Evolutionary conservation across 2,888 invertebrate species (phyloP), one percentile per base, ranked within the genome.

Genomic region (Caenorhabditis sp.): DNA sequence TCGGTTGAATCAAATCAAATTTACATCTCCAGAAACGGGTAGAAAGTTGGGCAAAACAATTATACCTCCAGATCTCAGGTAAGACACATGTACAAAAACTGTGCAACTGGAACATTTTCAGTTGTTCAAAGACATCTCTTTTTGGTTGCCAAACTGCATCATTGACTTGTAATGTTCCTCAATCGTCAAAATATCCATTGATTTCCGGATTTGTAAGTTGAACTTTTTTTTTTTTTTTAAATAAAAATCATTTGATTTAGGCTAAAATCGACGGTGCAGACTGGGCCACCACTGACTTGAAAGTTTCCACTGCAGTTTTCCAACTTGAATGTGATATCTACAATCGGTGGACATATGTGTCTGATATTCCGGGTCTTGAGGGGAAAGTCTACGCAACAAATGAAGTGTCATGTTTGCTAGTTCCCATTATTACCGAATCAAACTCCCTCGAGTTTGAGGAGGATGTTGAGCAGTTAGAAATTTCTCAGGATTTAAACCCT

Each of bases 271-370:
- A 79, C 15, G 65, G 65, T 1, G 60, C 50, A 26, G 82, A 82
- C n/a, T 82, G 82, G 82, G 82, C 82, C 5, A 82, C 82, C 4
- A 82, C 82, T 1, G 78, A 82, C 37, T 53, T 82, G 35, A 35
- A 67, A 44, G 61, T 28, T 20, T 26, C 64, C 13, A 44, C 20
- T 44, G 78, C 78, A 2, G 65, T 58, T 18, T 78, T 79, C 53
- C 35, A 64, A 0, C 8, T 82, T 8, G 74, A 74, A 40, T 82
- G 82, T 40, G 78, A 78, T 32, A 20, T 65, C 24, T 65, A 65
- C 40, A 69, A 79, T 24, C 62, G 76, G 15, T 82, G 82, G 82
- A 79, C 74, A 0, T 82, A 82, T 24, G 51, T 82, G n/a, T 82
- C 82, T 0, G 82, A 82, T 47, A 74, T 82, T 18, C 78, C 82